Evolutionary conservation across 2,797 vertebrate genomes (phyloP), one percentile per base, ranked within the genome.

Genomic region (Sebastes variabilis): DNA sequence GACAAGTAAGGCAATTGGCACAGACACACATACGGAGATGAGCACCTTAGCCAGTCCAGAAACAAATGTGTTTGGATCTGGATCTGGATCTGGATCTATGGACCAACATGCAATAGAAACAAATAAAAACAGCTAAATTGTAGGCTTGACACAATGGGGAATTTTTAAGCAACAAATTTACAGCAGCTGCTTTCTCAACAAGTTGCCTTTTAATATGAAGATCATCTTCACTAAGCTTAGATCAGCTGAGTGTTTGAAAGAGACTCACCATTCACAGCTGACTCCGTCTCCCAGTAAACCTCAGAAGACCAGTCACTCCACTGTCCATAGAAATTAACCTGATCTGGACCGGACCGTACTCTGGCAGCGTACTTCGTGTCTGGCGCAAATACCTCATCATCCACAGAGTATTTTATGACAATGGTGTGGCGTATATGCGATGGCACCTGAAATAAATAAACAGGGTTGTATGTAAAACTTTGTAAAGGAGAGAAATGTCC

Each of bases 231-330:
- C 32, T 14, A 3, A 66, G 1, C 3, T 22, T 13, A 6, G 8
- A 52, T 24, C 13, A 42, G 18, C 6, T 16, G 10, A 29, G 4
- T 56, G 1, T 24, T 8, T 27, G 1, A 18, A 13, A 6, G 3
- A 16, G 14, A 42, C 72, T 84, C 30, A 87, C 91, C 71, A 0
- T 24, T 29, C 1, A 4, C 4, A 3, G 9, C 24, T 22, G 79
- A 1, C 11, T 58, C 62, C 0, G 87, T 94, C 27, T 13, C 90
- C 95, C 95, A 96, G 67, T 81, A 24, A 14, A 93, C 30, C 22
- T 88, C 83, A 24, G 89, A 18, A 14, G 93, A 91, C 96, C 96
- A 96, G 27, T 85, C 83, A 18, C 96, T 96, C 95, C 96, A 96
- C 6, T 93, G 22, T 0, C 96, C 95, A 3, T 6, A 1, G 79